Evolutionary conservation across 1,140 invertebrate genomes (phyloP), one percentile per base, ranked within the genome.

Genomic region (Pteromalus puparum): DNA sequence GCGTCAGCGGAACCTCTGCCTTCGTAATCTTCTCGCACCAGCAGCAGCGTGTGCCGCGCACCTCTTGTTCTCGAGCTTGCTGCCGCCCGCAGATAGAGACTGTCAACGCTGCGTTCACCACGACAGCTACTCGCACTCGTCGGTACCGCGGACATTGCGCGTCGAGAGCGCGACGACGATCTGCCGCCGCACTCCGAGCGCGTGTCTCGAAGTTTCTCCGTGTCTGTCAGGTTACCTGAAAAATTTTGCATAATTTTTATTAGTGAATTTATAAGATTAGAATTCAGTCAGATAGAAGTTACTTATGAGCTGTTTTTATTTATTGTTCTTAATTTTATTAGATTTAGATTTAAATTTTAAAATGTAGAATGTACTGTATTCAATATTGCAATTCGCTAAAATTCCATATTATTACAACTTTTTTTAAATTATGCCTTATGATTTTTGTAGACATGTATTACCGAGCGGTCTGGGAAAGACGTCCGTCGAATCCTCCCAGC

Each of bases 401-500:
- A 6, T 34, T 34, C 30, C 3, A 34, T 34, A 34, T 34, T 34
- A 34, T 5, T 34, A 34, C 6, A 34, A 4, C 30, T 34, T 34
- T 34, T 34, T 34, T 34, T n/a, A n/a, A 34, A 18, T 48, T 15
- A 48, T 18, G 13, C 46, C 12, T 12, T 18, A 4, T 48, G 13
- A 13, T 67, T 67, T 24, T 67, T 81, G n/a, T 48, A 38, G 0
- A 70, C 30, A 28, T 12, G 0, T 26, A 72, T 34, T 87, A 89
- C 92, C 93, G 12, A 92, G 86, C 0, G 96, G 96, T 46, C 94
- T 94, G 0, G 96, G 96, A 89, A 97, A 97, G 53, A 97, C 94
- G 90, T 97, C 96, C 0, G 95, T 96, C 79, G 95, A 96, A 84
- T 96, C 96, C 90, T 97, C 96, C 96, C 96, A 97, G 87, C 96